phyloP scores from a whole-genome alignment of 1,140 invertebrate species.

The Arctopsyche grandis region DNA sequence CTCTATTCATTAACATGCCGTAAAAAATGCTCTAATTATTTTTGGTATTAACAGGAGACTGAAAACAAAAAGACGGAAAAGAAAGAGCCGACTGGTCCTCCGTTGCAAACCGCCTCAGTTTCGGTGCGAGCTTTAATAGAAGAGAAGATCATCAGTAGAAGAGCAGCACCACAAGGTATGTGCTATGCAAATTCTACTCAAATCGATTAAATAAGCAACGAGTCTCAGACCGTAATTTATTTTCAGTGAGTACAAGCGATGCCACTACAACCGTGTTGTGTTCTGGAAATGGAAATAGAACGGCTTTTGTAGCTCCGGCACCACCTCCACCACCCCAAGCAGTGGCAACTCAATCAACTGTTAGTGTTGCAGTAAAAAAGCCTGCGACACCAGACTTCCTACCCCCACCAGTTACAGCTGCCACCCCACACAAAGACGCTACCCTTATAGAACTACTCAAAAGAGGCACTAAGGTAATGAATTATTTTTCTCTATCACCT shows the following conservation, averaged over 20 bases:
- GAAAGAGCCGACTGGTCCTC: constrained; percentile 81
- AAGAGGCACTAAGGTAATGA: constrained; percentile 73
- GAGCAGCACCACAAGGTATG: constrained; percentile 64
- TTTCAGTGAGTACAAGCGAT: constrained; percentile 34
- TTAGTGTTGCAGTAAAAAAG: constrained; percentile 64
- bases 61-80: constrained; percentile 88
- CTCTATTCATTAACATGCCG: background rate
- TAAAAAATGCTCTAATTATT: background rate
- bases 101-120: constrained; percentile 87
- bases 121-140: constrained; percentile 89
- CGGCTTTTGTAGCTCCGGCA: constrained; percentile 62
- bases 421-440: constrained; percentile 69
- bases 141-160: constrained; percentile 90
- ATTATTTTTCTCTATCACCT: background rate
- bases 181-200: background rate
- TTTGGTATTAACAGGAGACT: constrained; percentile 78
- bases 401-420: constrained; percentile 71
- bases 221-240: background rate
- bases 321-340: constrained; percentile 69
- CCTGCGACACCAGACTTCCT: constrained; percentile 59
- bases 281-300: constrained; percentile 57
- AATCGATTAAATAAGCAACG: background rate
- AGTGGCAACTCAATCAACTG: constrained; percentile 62
- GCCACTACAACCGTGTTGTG: constrained; percentile 16
- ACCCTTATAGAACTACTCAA: constrained; percentile 71